Evolutionary conservation across 2,797 vertebrate genomes (phyloP).

Genomic region (Oryzias sinensis): DNA sequence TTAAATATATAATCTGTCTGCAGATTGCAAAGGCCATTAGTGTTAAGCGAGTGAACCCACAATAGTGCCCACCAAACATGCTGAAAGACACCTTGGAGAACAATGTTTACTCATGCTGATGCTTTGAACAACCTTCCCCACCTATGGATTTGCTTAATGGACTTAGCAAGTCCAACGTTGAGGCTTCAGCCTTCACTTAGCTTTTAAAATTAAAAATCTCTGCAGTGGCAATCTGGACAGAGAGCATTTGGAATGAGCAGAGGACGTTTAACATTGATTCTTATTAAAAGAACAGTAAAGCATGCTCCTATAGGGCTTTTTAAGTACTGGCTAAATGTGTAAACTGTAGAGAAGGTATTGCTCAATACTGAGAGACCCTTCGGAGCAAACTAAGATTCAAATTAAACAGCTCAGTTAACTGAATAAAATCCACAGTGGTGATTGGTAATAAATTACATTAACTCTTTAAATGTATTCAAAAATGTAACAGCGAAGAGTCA

Average conservation of each 20-base stretch:
- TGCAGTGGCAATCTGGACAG: constrained; percentile 57
- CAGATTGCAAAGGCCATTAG: constrained; percentile 53
- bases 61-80: constrained; percentile 25
- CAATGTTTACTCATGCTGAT: constrained; percentile 34
- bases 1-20: constrained; percentile 20
- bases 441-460: too few species aligned
- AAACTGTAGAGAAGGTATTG: too few species aligned
- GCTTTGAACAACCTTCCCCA: constrained; percentile 26
- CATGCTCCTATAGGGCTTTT: constrained; percentile 6
- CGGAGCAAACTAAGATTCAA: too few species aligned
- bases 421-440: too few species aligned
- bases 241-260: constrained; percentile 18
- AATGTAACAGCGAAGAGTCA: too few species aligned
- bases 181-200: constrained; percentile 21
- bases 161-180: constrained; percentile 17
- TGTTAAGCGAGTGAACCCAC: constrained; percentile 39
- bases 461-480: too few species aligned
- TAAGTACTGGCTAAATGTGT: neutral
- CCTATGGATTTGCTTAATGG: constrained; percentile 25
- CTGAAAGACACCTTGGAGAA: constrained; percentile 34
- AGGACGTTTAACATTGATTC: constrained; percentile 45
- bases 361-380: too few species aligned
- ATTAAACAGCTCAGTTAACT: too few species aligned
- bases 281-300: neutral
- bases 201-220: constrained; percentile 56